Conservation (phyloP, 1,140 invertebrate genomes). For the Drosophila nigrodunni region DNA sequence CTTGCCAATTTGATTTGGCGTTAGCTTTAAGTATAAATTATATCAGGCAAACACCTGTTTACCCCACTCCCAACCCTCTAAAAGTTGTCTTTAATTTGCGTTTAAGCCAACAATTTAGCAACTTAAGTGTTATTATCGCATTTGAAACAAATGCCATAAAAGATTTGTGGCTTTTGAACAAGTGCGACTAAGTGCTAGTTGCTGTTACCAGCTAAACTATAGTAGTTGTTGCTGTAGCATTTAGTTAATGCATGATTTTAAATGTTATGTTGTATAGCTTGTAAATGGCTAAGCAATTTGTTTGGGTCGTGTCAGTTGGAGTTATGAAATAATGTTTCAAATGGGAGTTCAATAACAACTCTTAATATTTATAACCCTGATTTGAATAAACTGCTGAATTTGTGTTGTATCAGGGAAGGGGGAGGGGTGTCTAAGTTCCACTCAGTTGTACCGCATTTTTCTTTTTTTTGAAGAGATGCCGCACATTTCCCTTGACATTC, state of each 20-base stretch:
- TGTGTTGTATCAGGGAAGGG: background rate
- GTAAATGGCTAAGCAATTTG: conserved; percentile 45
- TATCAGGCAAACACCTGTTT: conserved; percentile 59
- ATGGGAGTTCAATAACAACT: no score
- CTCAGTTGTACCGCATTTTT: background rate
- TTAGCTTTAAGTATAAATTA: conserved; percentile 77
- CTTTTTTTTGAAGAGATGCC: background rate
- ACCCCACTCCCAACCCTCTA: background rate
- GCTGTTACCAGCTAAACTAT: conserved; percentile 41
- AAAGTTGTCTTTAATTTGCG: conserved; percentile 66
- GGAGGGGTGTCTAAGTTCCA: background rate
- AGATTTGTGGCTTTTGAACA: conserved; percentile 65
- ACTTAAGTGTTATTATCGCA: conserved; percentile 80
- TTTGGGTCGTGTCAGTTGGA: conserved; percentile 10
- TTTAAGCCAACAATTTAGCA: conserved; percentile 73
- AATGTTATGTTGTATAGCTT: conserved; percentile 40
- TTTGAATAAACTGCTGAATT: background rate
- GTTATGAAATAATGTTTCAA: background rate
- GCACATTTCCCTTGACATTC: conserved; percentile 33
- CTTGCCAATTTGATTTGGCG: conserved; percentile 77
- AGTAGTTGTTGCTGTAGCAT: conserved; percentile 32
- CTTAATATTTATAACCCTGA: background rate
- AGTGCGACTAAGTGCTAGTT: conserved; percentile 58
- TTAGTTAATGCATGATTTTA: conserved; percentile 48
- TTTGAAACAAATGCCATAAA: conserved; percentile 70